Evolutionary conservation across 1,140 invertebrate genomes (phyloP).

Genomic region (Drosophila nasuta): DNA sequence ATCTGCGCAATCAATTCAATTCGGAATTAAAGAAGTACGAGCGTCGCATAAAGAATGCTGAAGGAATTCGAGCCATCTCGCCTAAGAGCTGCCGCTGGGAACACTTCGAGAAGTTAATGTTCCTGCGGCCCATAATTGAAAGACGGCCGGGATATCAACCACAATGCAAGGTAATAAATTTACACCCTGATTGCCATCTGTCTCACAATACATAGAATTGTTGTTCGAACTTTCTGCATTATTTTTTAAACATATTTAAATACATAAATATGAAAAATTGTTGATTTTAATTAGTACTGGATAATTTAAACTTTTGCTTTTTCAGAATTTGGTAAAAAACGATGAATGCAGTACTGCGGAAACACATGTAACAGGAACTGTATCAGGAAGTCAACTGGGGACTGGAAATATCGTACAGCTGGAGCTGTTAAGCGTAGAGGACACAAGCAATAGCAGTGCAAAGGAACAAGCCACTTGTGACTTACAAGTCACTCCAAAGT

Average conservation of each 20-base stretch:
- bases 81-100: conserved; percentile 69
- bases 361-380: conserved; percentile 1
- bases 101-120: conserved; percentile 74
- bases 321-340: conserved; percentile 47
- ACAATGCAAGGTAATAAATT: conserved; percentile 39
- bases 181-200: neutral
- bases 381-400: neutral
- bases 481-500: neutral
- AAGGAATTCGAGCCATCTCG: conserved; percentile 29
- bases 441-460: conserved; percentile 3
- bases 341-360: neutral
- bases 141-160: conserved; percentile 69
- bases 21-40: conserved; percentile 79
- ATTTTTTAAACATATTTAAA: neutral
- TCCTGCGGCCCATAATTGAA: conserved; percentile 69
- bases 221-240: no score
- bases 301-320: neutral
- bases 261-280: no score
- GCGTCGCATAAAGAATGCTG: conserved; percentile 62
- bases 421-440: conserved; percentile 7
- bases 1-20: conserved; percentile 81
- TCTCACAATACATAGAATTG: no score
- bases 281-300: no score
- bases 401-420: conserved; percentile 5
- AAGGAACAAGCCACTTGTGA: conserved; percentile 18